These are phyloP conservation scores for Oncorhynchus keta DNA, from an alignment of 2,113 vertebrate species.

Conservation along the genomic window DNA sequence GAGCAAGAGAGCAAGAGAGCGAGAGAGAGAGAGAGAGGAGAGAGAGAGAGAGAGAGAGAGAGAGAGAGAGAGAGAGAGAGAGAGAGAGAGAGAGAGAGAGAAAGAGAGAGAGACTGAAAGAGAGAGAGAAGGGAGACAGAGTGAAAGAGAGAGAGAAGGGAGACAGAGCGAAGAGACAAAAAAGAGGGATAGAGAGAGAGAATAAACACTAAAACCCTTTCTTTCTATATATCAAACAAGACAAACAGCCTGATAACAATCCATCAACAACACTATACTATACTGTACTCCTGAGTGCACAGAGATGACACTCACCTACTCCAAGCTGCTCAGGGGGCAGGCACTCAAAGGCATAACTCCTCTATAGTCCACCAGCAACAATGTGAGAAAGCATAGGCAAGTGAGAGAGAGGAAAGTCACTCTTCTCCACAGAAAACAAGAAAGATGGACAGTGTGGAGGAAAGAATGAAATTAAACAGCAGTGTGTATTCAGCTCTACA, in stretches of 20 bases:
- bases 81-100: neutral
- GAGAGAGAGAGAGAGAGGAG: neutral
- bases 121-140: neutral
- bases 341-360: conserved; percentile 58
- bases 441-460: conserved; percentile 30
- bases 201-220: neutral
- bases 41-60: neutral
- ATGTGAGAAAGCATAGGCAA: conserved; percentile 19
- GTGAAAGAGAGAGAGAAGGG: neutral
- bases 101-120: conserved; percentile 2
- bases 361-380: conserved; percentile 37
- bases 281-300: conserved; percentile 3
- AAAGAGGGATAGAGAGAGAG: neutral
- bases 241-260: neutral
- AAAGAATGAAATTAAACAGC: conserved; percentile 10
- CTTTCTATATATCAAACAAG: neutral
- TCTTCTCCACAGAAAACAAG: neutral
- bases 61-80: conserved; percentile 21
- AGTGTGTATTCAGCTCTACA: neutral
- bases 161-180: neutral
- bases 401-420: neutral
- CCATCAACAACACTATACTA: neutral
- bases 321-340: conserved; percentile 62
- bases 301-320: conserved; percentile 65
- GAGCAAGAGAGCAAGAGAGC: neutral